Percentiles rank a stretch among this genome's conserved stretches.
These are phyloP conservation scores for Hyperoodon ampullatus DNA, from an alignment of 2,113 vertebrate species.

Conservation along the genomic window DNA sequence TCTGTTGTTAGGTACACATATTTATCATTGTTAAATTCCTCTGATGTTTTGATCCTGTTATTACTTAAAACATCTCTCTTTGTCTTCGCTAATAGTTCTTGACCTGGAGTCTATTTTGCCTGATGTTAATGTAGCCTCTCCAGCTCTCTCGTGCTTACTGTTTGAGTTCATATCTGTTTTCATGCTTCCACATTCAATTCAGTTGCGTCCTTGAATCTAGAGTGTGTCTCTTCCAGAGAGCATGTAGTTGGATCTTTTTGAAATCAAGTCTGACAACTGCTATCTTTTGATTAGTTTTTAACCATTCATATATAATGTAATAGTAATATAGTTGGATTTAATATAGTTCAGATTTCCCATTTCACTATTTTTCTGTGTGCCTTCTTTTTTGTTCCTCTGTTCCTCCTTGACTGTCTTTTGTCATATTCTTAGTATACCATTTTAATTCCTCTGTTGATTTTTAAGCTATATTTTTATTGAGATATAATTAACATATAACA, in stretches of 20 bases:
- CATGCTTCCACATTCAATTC: neutral
- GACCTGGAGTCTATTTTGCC: neutral
- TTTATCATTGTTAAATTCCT: neutral
- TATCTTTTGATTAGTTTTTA: neutral
- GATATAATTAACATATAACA: neutral
- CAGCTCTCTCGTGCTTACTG: neutral
- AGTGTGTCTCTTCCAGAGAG: neutral
- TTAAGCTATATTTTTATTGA: neutral
- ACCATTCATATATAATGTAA: neutral
- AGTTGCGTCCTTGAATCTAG: neutral
- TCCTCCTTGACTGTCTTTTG: neutral
- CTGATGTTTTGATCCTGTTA: neutral
- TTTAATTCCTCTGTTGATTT: neutral
- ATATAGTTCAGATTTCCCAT: neutral
- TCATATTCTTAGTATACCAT: neutral
- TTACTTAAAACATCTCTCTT: neutral
- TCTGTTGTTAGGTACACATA: neutral
- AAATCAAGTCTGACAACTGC: neutral
- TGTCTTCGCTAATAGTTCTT: neutral
- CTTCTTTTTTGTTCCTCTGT: neutral
- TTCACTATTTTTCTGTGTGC: neutral
- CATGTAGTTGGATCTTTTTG: neutral
- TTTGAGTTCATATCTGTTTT: neutral
- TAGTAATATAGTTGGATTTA: neutral
- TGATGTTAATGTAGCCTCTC: neutral